Conservation (phyloP, 2,113 vertebrate species). For the Plectropomus leopardus region DNA sequence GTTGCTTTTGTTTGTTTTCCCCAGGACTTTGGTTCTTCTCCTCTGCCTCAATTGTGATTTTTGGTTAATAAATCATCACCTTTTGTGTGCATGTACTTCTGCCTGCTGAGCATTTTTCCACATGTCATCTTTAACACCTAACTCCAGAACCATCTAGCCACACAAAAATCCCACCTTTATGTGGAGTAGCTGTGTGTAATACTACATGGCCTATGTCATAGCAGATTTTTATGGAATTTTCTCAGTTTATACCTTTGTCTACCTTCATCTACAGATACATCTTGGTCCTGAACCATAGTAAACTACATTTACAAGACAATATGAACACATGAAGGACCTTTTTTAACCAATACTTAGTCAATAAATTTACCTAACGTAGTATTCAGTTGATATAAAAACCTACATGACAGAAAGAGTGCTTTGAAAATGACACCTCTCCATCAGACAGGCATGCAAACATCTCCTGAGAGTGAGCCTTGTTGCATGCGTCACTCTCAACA, state of each 20-base stretch:
- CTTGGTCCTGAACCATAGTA: neutral
- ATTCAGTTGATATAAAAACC: neutral
- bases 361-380: neutral
- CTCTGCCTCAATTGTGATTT: no score
- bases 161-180: no score
- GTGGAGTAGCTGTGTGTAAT: no score
- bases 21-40: no score
- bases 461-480: constrained; percentile 33
- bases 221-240: neutral
- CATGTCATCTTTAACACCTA: no score
- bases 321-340: neutral
- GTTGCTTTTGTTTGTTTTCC: no score
- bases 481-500: constrained; percentile 62
- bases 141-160: no score
- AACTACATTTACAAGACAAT: no score
- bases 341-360: neutral
- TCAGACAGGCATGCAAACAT: constrained; percentile 35
- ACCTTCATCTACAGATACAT: neutral
- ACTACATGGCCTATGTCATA: no score
- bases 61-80: no score
- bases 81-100: no score
- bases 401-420: neutral
- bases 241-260: neutral
- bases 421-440: constrained; percentile 29
- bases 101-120: no score